phyloP scores from a whole-genome alignment of 2,113 vertebrate species.

The Alligator sinensis region DNA sequence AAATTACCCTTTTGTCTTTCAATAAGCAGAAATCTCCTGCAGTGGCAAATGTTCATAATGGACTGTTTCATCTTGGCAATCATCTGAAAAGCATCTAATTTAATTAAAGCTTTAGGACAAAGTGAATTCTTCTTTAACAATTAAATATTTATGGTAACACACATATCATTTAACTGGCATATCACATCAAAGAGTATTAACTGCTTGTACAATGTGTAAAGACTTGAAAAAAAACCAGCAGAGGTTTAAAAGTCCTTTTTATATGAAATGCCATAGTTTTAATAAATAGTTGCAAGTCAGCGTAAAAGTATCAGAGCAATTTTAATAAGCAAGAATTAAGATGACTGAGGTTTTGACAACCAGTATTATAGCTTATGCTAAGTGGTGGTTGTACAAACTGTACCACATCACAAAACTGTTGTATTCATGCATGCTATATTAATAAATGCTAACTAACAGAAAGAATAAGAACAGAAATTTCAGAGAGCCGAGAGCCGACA shows the following conservation, averaged over 20 bases:
- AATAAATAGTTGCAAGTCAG: neutral
- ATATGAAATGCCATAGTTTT: neutral
- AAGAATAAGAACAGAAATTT: constrained; percentile 38
- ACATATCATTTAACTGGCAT: constrained; percentile 51
- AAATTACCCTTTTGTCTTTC: constrained; percentile 72
- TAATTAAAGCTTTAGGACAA: constrained; percentile 70
- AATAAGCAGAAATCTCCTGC: constrained; percentile 61
- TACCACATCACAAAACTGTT: neutral
- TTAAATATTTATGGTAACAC: constrained; percentile 70
- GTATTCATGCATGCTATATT: neutral
- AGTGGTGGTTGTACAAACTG: neutral
- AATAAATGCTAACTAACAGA: constrained; percentile 19
- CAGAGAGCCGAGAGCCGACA: constrained; percentile 10
- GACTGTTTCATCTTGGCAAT: constrained; percentile 68
- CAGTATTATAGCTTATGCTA: neutral
- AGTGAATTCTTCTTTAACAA: constrained; percentile 48
- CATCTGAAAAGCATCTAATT: constrained; percentile 67
- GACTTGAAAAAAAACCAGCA: neutral
- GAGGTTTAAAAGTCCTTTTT: constrained; percentile 21
- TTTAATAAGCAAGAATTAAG: constrained; percentile 23
- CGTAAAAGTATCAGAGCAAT: neutral
- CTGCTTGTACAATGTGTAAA: neutral
- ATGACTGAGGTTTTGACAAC: neutral
- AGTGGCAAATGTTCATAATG: constrained; percentile 66
- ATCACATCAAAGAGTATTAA: constrained; percentile 48